A percentile compares a stretch with the other conserved stretches of the same genome.
phyloP scores from a whole-genome alignment of 2,888 invertebrate genomes.

The Mesorhabditis sp. region DNA sequence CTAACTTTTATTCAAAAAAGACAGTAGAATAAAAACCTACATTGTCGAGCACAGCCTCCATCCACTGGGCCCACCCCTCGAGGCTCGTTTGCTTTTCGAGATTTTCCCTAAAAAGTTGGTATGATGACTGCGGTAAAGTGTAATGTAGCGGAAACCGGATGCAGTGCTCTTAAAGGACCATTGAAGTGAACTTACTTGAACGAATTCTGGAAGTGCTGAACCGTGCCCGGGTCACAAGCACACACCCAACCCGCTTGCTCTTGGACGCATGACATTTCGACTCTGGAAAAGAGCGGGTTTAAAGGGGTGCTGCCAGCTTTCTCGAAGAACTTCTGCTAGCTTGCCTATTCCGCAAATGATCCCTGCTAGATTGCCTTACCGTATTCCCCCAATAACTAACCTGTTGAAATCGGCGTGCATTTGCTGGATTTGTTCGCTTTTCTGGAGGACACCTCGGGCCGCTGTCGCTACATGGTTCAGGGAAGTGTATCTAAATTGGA shows the following conservation, averaged over 20 bases:
- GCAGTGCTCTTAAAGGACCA: not conserved
- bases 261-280: constrained; percentile 92
- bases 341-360: too few species aligned
- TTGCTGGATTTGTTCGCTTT: constrained; percentile 87
- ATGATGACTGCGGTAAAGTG: not conserved
- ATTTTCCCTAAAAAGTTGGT: constrained; percentile 67
- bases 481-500: constrained; percentile 73
- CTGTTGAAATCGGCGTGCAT: constrained; percentile 90
- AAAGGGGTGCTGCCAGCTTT: too few species aligned
- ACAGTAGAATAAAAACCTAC: constrained; percentile 11
- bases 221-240: constrained; percentile 82
- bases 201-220: constrained; percentile 57
- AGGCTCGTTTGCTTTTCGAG: constrained; percentile 77
- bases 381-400: constrained; percentile 9
- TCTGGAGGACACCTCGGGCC: constrained; percentile 89
- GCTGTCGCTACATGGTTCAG: constrained; percentile 93
- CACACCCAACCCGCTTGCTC: constrained; percentile 93
- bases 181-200: constrained; percentile 30
- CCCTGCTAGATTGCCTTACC: not conserved
- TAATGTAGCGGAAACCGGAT: too few species aligned
- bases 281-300: constrained; percentile 62
- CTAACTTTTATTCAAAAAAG: not conserved
- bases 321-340: not conserved
- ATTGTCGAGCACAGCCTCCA: constrained; percentile 84
- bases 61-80: constrained; percentile 96